A percentile compares a stretch with the other conserved stretches of the same genome.
phyloP scores from a whole-genome alignment of 2,113 vertebrate species.

The Barbus barbus region DNA sequence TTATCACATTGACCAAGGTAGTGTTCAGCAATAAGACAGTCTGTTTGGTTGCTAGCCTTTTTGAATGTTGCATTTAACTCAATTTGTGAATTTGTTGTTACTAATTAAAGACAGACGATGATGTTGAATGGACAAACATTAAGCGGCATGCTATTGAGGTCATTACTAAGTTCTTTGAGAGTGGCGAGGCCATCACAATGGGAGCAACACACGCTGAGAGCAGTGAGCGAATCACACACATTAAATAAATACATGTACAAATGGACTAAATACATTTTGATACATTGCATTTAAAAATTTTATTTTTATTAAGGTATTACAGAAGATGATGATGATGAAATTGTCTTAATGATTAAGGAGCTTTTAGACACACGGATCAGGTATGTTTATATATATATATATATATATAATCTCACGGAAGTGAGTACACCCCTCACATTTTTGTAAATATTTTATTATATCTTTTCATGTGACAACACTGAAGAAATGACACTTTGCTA shows the following conservation, averaged over 20 bases:
- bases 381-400: constrained; percentile 52
- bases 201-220: constrained; percentile 70
- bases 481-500: too few relatives aligned
- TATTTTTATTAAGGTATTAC: constrained; percentile 62
- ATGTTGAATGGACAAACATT: constrained; percentile 75
- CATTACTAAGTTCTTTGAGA: constrained; percentile 76
- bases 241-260: neutral
- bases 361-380: constrained; percentile 80
- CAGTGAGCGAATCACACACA: constrained; percentile 68
- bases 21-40: neutral
- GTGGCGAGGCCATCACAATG: constrained; percentile 72
- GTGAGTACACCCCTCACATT: too few relatives aligned
- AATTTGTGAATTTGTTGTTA: neutral
- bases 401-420: too few relatives aligned
- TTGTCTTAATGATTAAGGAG: constrained; percentile 81
- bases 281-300: neutral
- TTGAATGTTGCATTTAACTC: neutral
- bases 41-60: neutral
- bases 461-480: too few relatives aligned
- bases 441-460: too few relatives aligned
- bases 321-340: constrained; percentile 81
- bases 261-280: neutral
- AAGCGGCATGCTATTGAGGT: constrained; percentile 69
- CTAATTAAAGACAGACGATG: constrained; percentile 71
- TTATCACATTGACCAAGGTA: constrained; percentile 83